phyloP scores from a whole-genome alignment of 2,888 invertebrate genomes.

The Andrena minutula region DNA sequence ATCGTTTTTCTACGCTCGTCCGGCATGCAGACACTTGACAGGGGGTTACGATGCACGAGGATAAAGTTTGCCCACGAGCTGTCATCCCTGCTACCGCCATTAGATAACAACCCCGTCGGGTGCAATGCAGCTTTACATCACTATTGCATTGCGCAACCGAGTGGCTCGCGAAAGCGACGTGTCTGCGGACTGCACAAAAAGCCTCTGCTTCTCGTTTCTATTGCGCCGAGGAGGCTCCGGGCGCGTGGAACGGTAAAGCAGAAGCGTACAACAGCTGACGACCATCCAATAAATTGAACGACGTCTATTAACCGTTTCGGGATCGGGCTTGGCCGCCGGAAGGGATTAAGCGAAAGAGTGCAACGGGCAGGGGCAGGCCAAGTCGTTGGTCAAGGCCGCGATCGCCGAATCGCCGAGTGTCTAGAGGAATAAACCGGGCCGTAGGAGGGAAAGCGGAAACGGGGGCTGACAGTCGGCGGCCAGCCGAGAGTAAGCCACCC shows the following conservation, averaged over 20 bases:
- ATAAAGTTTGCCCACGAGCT: background rate
- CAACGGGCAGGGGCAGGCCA: conserved; percentile 4
- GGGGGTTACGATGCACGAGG: no score
- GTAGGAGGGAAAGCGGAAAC: conserved; percentile 11
- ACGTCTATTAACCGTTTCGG: conserved; percentile 3
- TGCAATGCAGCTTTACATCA: conserved; percentile 6
- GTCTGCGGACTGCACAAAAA: background rate
- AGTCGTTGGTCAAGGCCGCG: conserved; percentile 58
- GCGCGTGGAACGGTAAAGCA: background rate
- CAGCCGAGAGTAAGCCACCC: conserved; percentile 38
- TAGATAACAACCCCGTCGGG: background rate
- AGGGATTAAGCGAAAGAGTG: background rate
- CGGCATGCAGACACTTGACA: background rate
- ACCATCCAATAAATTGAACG: background rate
- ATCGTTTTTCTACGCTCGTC: background rate
- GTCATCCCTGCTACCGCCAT: conserved; percentile 8
- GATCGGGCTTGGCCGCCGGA: conserved; percentile 4
- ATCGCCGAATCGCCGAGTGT: conserved; percentile 8
- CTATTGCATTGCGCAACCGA: conserved; percentile 20
- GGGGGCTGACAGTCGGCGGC: background rate
- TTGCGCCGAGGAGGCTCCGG: background rate
- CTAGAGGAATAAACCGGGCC: background rate
- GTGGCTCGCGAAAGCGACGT: background rate
- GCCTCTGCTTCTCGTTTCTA: background rate
- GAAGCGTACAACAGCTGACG: background rate